Evolutionary conservation across 2,113 vertebrate species (phyloP).

Genomic region (Rhynchopsitta pachyrhyncha): DNA sequence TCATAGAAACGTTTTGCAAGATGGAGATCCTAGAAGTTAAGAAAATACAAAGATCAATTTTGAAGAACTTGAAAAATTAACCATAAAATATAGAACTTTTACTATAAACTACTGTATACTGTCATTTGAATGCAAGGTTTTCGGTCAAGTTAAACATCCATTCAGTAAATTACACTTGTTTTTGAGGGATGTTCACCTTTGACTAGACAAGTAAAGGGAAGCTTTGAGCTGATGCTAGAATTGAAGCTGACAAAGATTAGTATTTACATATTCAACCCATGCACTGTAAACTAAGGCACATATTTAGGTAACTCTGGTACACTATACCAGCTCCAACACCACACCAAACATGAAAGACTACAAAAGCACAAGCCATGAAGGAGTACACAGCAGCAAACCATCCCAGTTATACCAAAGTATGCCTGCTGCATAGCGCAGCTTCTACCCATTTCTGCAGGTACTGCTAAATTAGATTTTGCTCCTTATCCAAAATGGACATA

Average conservation of each 20-base stretch:
- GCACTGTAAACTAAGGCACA: background rate
- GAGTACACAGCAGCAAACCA: background rate
- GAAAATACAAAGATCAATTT: conserved; percentile 4
- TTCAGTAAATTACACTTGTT: background rate
- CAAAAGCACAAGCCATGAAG: background rate
- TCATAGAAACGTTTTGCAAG: conserved; percentile 98
- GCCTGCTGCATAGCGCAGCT: background rate
- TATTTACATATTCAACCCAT: background rate
- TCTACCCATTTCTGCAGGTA: background rate
- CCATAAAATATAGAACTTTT: background rate
- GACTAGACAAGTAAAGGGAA: background rate
- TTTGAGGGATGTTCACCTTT: background rate
- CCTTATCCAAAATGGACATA: background rate
- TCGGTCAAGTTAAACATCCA: background rate
- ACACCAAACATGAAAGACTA: background rate
- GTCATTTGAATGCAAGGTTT: background rate
- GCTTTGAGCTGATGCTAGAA: background rate
- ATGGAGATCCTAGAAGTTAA: conserved; percentile 87
- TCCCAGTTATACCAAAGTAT: background rate
- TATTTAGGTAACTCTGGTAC: background rate
- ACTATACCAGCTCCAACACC: background rate
- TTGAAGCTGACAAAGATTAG: background rate
- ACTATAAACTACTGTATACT: background rate
- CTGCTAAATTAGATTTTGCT: background rate
- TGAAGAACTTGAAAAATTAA: background rate